Percentiles rank a stretch among this genome's conserved stretches.
Conservation (phyloP, 1,140 invertebrate species). For the Subanguina moxae region DNA sequence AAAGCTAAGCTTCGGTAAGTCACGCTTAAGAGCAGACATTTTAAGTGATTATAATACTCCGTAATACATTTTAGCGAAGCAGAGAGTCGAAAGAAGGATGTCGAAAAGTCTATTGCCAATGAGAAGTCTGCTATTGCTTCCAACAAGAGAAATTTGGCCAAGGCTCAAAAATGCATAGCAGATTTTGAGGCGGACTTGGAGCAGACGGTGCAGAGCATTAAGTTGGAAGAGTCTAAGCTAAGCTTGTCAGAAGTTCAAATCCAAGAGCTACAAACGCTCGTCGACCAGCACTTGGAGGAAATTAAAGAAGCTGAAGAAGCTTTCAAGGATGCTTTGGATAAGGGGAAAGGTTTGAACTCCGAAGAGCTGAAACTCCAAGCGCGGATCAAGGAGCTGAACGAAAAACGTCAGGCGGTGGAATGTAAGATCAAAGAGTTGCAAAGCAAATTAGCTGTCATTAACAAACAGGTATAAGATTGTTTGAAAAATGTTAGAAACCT, state of each 20-base stretch:
- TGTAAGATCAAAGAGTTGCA: constrained; percentile 17
- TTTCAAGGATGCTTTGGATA: constrained; percentile 15
- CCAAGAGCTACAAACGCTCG: constrained; percentile 14
- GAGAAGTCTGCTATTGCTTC: constrained; percentile 78
- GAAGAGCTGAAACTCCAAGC: constrained; percentile 24
- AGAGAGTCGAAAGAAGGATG: constrained; percentile 70
- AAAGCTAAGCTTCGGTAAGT: constrained; percentile 62
- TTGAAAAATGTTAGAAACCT: too few relatives aligned
- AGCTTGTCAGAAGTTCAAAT: constrained; percentile 67
- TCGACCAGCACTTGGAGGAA: constrained; percentile 20
- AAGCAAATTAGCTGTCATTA: background rate
- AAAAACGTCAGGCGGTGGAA: constrained; percentile 15
- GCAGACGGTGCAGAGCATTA: constrained; percentile 58
- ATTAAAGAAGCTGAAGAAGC: constrained; percentile 9
- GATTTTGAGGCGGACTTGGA: constrained; percentile 61
- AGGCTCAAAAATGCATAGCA: constrained; percentile 63
- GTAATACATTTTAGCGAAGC: constrained; percentile 61
- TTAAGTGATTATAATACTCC: too few relatives aligned
- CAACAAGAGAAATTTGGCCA: constrained; percentile 63
- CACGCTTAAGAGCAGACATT: too few relatives aligned
- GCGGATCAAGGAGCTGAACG: constrained; percentile 20
- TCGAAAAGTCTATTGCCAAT: constrained; percentile 70
- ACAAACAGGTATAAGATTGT: background rate
- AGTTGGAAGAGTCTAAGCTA: background rate
- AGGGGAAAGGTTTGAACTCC: constrained; percentile 15